Percentiles rank a stretch among this genome's conserved stretches.
These are phyloP conservation scores for Morpho helenor DNA, from an alignment of 2,888 invertebrate species.

Conservation along the genomic window DNA sequence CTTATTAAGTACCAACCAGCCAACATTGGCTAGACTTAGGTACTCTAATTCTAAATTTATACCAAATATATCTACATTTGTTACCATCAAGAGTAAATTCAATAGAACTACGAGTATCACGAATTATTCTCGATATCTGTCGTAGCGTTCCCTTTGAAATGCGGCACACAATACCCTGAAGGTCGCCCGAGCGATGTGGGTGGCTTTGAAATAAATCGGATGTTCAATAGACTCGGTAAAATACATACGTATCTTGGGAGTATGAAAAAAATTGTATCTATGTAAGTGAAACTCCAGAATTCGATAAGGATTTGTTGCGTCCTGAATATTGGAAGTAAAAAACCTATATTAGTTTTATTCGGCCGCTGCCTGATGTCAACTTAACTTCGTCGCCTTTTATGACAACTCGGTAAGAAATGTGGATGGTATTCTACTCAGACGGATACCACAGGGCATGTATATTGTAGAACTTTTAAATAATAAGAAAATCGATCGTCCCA, in stretches of 20 bases:
- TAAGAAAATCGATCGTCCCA: conserved; percentile 2
- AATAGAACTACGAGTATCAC: conserved; percentile 38
- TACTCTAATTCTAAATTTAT: too few species aligned
- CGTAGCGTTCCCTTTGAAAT: conserved; percentile 32
- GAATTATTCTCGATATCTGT: conserved; percentile 40
- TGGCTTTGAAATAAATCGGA: conserved; percentile 40
- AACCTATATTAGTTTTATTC: too few species aligned
- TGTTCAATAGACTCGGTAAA: conserved; percentile 34
- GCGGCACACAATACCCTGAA: conserved; percentile 38
- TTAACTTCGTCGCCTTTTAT: too few species aligned
- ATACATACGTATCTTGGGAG: conserved; percentile 36
- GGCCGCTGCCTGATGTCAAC: too few species aligned
- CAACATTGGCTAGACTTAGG: too few species aligned
- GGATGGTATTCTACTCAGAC: too few species aligned
- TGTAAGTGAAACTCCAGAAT: neutral
- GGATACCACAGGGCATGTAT: too few species aligned
- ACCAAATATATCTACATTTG: neutral
- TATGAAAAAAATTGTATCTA: conserved; percentile 12
- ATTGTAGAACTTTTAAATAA: too few species aligned
- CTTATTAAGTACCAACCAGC: too few species aligned
- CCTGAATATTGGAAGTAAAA: neutral
- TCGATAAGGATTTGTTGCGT: too few species aligned
- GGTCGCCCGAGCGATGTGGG: conserved; percentile 42
- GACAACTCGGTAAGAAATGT: too few species aligned
- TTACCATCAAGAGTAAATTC: conserved; percentile 36